Conservation (phyloP, 2,113 vertebrate genomes). For the Gila orcuttii region DNA sequence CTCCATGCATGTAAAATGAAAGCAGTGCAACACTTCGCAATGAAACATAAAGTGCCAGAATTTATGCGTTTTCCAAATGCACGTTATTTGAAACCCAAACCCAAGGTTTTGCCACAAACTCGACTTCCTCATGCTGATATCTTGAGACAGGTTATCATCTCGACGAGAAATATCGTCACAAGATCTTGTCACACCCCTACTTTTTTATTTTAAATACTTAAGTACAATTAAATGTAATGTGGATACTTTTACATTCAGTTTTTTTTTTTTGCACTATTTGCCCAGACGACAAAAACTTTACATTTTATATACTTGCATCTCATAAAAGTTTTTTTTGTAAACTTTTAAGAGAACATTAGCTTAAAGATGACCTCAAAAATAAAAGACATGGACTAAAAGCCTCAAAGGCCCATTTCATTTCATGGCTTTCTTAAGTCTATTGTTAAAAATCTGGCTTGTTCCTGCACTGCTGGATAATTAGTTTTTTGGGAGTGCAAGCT, state of each 20-base stretch:
- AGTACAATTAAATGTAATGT: not conserved
- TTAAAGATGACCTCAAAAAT: not conserved
- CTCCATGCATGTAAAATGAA: too few species aligned
- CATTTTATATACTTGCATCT: not conserved
- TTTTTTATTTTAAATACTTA: too few species aligned
- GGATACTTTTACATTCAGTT: not conserved
- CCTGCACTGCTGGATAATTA: slow-evolving; percentile 59
- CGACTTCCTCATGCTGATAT: too few species aligned
- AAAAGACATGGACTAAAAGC: not conserved
- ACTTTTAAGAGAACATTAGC: not conserved
- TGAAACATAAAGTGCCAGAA: too few species aligned
- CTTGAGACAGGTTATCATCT: too few species aligned
- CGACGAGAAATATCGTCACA: too few species aligned
- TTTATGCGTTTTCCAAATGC: too few species aligned
- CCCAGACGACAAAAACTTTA: not conserved
- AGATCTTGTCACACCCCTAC: too few species aligned
- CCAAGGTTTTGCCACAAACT: too few species aligned
- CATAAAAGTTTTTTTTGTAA: not conserved
- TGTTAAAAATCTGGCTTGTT: slow-evolving; percentile 17
- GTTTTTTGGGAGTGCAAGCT: slow-evolving; percentile 50
- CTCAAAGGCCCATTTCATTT: not conserved
- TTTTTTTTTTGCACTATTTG: not conserved
- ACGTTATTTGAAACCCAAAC: too few species aligned
- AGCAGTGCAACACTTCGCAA: too few species aligned
- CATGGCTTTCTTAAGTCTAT: not conserved